These are phyloP conservation scores for Origma solitaria DNA, from an alignment of 2,113 vertebrate genomes.

Conservation along the genomic window DNA sequence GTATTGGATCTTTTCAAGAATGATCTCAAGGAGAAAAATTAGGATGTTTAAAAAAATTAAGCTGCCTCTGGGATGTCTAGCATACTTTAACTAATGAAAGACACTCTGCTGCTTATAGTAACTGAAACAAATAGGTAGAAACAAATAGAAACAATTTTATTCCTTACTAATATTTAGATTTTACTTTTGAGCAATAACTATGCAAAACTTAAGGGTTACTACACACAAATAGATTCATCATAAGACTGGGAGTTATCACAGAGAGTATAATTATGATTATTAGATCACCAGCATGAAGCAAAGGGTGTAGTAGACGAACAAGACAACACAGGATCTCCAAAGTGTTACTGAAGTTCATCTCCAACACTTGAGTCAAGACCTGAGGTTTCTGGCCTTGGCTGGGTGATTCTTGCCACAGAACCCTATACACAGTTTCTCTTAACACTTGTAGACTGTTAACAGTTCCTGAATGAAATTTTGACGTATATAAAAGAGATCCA, in stretches of 20 bases:
- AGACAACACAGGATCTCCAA: not conserved
- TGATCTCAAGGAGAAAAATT: not conserved
- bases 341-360: not conserved
- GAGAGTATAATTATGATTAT: constrained; percentile 7
- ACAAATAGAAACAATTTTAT: not conserved
- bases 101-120: not conserved
- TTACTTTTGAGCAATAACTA: not conserved
- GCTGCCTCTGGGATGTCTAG: not conserved
- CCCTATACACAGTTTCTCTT: not conserved
- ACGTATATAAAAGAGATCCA: not conserved
- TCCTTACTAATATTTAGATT: not conserved
- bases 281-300: not conserved
- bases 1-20: not conserved
- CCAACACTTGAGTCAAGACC: not conserved
- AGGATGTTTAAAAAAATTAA: not conserved
- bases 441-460: not conserved
- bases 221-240: not conserved
- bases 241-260: not conserved
- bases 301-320: not conserved
- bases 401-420: not conserved
- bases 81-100: not conserved
- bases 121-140: not conserved
- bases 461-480: not conserved
- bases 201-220: not conserved
- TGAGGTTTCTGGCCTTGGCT: not conserved